Conservation (phyloP, 1,140 invertebrate species). For the Caerostris darwini region DNA sequence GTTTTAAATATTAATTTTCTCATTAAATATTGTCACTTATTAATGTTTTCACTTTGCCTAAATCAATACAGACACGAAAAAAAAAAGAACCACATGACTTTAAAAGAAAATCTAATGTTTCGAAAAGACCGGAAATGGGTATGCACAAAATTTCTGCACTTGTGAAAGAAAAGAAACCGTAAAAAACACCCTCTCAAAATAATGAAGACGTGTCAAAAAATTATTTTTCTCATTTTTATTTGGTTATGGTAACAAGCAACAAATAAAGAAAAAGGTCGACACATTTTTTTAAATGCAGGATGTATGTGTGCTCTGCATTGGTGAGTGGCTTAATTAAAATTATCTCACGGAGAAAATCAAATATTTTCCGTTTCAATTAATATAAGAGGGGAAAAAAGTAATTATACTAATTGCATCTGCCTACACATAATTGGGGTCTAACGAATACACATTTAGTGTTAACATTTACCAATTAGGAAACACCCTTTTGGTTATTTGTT, state of each 20-base stretch:
- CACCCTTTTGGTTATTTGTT: neutral
- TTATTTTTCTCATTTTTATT: neutral
- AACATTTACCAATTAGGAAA: neutral
- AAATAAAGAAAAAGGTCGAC: neutral
- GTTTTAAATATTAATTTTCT: no score
- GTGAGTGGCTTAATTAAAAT: slow-evolving; percentile 4
- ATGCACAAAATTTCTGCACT: no score
- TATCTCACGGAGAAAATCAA: neutral
- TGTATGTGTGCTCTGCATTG: neutral
- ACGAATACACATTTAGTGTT: neutral
- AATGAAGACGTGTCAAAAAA: no score
- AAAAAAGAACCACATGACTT: no score
- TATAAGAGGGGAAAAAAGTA: neutral
- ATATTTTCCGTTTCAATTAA: slow-evolving; percentile 16
- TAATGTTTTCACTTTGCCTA: no score
- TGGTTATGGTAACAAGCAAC: neutral
- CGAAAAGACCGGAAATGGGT: no score
- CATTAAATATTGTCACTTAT: no score
- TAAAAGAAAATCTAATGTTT: no score
- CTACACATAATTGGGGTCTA: neutral
- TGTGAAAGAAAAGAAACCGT: no score
- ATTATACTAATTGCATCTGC: neutral
- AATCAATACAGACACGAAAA: no score
- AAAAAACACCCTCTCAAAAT: no score
- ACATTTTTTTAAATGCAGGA: neutral